Conservation (phyloP, 2,888 invertebrate species). For the Stenichneumon culpator region DNA sequence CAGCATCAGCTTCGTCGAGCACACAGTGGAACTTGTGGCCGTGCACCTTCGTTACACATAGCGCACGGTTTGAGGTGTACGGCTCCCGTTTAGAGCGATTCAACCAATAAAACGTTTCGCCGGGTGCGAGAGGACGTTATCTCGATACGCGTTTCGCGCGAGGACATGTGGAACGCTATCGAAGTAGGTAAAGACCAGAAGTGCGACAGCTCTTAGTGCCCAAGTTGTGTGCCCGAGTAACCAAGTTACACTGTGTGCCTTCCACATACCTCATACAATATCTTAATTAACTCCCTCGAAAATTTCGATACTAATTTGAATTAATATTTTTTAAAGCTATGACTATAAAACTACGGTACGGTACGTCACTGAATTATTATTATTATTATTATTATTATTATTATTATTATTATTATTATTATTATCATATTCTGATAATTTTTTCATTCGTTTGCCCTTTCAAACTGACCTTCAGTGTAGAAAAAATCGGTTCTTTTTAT, state of each 20-base stretch:
- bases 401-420: too few species aligned
- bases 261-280: neutral
- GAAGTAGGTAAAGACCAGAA: constrained; percentile 42
- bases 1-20: neutral
- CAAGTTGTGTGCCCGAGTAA: neutral
- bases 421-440: too few species aligned
- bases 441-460: neutral
- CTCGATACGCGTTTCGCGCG: constrained; percentile 36
- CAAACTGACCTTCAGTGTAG: too few species aligned
- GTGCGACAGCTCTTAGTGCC: neutral
- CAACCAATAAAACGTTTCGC: constrained; percentile 16
- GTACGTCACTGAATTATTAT: too few species aligned
- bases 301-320: neutral
- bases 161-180: constrained; percentile 54
- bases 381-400: too few species aligned
- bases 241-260: neutral
- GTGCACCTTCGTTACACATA: constrained; percentile 25
- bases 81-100: constrained; percentile 38
- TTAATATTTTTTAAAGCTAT: neutral
- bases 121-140: constrained; percentile 48
- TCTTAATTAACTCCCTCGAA: neutral
- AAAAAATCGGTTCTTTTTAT: too few species aligned
- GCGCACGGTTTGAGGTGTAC: neutral
- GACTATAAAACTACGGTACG: neutral
- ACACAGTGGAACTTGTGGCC: constrained; percentile 16